These are phyloP conservation scores for Orcinus orca DNA, from an alignment of 2,113 vertebrate species.

Conservation along the genomic window DNA sequence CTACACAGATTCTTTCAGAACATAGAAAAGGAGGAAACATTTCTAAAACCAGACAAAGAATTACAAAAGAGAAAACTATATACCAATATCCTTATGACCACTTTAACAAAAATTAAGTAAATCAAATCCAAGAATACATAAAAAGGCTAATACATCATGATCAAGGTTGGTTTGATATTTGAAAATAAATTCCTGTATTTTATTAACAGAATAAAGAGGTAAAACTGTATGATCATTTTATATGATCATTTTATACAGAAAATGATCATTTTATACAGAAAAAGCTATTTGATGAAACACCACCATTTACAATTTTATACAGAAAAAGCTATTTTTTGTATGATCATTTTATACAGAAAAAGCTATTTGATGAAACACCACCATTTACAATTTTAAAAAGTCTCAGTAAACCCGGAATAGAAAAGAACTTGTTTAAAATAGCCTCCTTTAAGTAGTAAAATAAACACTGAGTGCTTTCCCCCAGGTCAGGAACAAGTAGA, in stretches of 20 bases:
- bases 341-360: neutral
- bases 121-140: neutral
- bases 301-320: neutral
- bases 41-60: neutral
- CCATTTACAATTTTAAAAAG: neutral
- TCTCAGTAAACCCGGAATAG: neutral
- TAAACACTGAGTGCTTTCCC: neutral
- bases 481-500: neutral
- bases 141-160: neutral
- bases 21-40: neutral
- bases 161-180: neutral
- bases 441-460: neutral
- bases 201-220: slow-evolving; percentile 38
- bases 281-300: neutral
- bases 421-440: neutral
- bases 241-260: too few species aligned
- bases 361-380: neutral
- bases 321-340: neutral
- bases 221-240: neutral
- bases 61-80: neutral
- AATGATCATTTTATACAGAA: neutral
- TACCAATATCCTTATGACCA: neutral
- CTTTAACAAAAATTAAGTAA: slow-evolving; percentile 18
- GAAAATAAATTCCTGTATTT: slow-evolving; percentile 5
- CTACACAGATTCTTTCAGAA: neutral